Base-by-base conservation (phyloP, 2,113 vertebrate species). In the Serilophus lunatus region DNA sequence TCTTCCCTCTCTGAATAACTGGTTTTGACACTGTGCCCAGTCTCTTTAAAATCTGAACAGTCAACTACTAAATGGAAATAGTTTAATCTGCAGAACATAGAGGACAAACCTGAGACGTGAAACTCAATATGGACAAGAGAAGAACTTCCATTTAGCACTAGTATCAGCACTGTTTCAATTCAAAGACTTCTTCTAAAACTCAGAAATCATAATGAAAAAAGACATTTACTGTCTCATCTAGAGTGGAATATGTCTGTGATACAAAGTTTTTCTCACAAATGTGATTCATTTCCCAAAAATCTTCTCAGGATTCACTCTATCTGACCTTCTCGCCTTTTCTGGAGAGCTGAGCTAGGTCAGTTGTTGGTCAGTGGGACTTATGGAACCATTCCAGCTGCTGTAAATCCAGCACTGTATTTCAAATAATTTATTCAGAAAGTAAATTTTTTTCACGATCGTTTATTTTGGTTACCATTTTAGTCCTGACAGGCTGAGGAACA, bases 391-490 rank as follows among this genome's bases (percentile, higher is more conserved):
- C 40, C 44, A 91, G 56, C 42, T 56, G 86, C 51, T 44, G 10
- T 64, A 93, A 71, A 28, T 82, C n/a, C 51, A 75, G 65, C 40
- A 44, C 51, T 56, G 6, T 38, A 71, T 15, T 90, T 83, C 86
- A 89, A 77, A 75, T 70, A 51, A 78, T 94, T 95, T 91, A 79
- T 84, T 81, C 56, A 64, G 65, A 68, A 83, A 74, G 64, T 11
- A 4, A n/a, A 56, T 74, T 77, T 90, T 93, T 90, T 82, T 68
- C 60, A 93, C 77, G 42, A 86, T 56, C 72, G 89, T 88, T 94
- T 91, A 82, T 86, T 91, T 96, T 1, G 0, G 64, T 91, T 89
- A 87, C 20, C 60, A 25, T 87, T 91, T 89, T 84, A 84, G 51
- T 31, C 24, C 12, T n/a, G 91, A 38, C 10, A 59, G 56, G 36